phyloP scores from a whole-genome alignment of 1,140 invertebrate genomes.

The Acromyrmex echinatior region DNA sequence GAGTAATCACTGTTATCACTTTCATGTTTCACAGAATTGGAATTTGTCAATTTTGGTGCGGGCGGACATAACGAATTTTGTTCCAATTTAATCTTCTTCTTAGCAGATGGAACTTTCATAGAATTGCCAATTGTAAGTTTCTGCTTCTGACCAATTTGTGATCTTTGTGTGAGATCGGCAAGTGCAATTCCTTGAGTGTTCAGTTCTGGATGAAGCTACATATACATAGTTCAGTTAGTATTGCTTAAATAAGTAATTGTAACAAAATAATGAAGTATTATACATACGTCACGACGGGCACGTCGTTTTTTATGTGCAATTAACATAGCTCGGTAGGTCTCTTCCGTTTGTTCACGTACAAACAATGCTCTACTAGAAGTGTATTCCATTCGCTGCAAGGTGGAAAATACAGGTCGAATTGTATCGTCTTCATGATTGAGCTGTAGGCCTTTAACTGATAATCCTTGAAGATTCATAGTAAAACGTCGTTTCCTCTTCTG shows the following conservation, averaged over 20 bases:
- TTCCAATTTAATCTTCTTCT: conserved; percentile 84
- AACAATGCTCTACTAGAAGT: conserved; percentile 86
- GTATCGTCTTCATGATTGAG: conserved; percentile 80
- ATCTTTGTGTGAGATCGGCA: conserved; percentile 88
- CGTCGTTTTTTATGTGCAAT: conserved; percentile 89
- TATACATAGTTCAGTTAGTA: conserved; percentile 73
- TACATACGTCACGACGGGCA: conserved; percentile 87
- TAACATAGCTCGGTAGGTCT: conserved; percentile 90
- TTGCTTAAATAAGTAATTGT: conserved; percentile 63
- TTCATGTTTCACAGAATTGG: conserved; percentile 81
- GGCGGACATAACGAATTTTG: conserved; percentile 71
- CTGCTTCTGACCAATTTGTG: conserved; percentile 86
- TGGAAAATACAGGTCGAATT: conserved; percentile 86
- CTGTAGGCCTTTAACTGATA: conserved; percentile 82
- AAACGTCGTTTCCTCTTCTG: conserved; percentile 90
- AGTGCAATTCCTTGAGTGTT: conserved; percentile 88
- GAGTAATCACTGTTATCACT: conserved; percentile 82
- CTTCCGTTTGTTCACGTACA: conserved; percentile 88
- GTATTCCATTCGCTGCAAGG: conserved; percentile 85
- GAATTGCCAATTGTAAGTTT: conserved; percentile 78
- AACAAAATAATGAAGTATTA: not conserved
- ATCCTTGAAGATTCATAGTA: conserved; percentile 88
- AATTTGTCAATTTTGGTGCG: conserved; percentile 70
- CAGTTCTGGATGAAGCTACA: conserved; percentile 87
- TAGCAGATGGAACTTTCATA: conserved; percentile 78